These are phyloP conservation scores for Potamilus streckersoni DNA, from an alignment of 1,140 invertebrate genomes.

Conservation along the genomic window DNA sequence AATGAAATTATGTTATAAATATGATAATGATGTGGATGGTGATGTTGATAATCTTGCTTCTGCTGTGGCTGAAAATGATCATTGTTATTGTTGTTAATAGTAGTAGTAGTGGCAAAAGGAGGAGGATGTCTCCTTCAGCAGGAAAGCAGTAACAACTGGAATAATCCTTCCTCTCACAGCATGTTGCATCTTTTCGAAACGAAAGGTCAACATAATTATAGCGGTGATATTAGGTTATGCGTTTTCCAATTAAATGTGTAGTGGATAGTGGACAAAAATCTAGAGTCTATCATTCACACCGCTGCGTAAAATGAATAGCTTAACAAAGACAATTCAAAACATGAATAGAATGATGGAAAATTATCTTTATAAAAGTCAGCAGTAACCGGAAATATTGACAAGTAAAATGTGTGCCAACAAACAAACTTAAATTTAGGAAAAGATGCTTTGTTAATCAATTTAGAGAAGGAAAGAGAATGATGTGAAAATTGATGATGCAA, in stretches of 20 bases:
- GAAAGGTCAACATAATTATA: constrained; percentile 43
- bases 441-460: too few species aligned
- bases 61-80: too few species aligned
- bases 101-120: neutral
- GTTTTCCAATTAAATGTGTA: constrained; percentile 6
- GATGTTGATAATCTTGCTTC: too few species aligned
- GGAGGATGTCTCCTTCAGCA: constrained; percentile 46
- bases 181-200: constrained; percentile 45
- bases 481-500: too few species aligned
- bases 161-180: constrained; percentile 37
- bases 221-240: constrained; percentile 45
- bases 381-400: too few species aligned
- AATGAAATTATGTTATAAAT: too few species aligned
- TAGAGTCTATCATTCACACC: constrained; percentile 47
- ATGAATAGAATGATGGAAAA: constrained; percentile 34
- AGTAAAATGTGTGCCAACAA: too few species aligned
- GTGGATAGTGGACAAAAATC: constrained; percentile 38
- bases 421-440: too few species aligned
- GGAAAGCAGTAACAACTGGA: constrained; percentile 45
- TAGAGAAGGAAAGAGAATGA: too few species aligned
- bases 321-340: constrained; percentile 15
- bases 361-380: constrained; percentile 37
- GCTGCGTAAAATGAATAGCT: constrained; percentile 53
- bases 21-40: too few species aligned
- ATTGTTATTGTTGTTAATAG: too few species aligned